A percentile compares a stretch with the other conserved stretches of the same genome.
These are phyloP conservation scores for Tipula unca DNA, from an alignment of 2,888 invertebrate genomes.

Conservation along the genomic window DNA sequence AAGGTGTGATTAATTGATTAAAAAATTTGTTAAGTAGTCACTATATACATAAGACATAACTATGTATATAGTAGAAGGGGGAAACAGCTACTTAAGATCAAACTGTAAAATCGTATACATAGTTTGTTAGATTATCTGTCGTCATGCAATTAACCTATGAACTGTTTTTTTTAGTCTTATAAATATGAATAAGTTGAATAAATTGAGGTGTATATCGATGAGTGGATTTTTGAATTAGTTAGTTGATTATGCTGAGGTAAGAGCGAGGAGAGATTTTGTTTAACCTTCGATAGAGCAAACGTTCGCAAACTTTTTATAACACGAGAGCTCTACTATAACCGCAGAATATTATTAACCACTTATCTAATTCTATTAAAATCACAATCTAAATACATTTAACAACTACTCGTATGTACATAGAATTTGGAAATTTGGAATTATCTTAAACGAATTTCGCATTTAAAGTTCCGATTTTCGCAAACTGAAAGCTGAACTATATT, in stretches of 20 bases:
- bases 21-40: conserved; percentile 8
- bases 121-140: background rate
- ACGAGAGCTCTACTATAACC: too few relatives aligned
- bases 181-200: background rate
- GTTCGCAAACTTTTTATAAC: too few relatives aligned
- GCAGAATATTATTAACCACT: too few relatives aligned
- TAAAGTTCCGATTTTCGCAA: too few relatives aligned
- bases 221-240: background rate
- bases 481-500: too few relatives aligned
- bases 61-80: background rate
- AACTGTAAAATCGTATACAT: background rate
- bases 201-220: background rate
- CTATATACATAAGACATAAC: background rate
- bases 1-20: conserved; percentile 8
- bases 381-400: too few relatives aligned
- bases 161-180: background rate
- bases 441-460: too few relatives aligned
- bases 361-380: too few relatives aligned
- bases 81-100: background rate
- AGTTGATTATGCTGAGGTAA: background rate
- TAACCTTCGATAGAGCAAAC: too few relatives aligned
- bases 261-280: too few relatives aligned
- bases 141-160: background rate
- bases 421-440: too few relatives aligned
- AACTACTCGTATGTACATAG: too few relatives aligned